These are phyloP conservation scores for Micropoecilia bifurca DNA, from an alignment of 2,797 vertebrate species.

Conservation along the genomic window DNA sequence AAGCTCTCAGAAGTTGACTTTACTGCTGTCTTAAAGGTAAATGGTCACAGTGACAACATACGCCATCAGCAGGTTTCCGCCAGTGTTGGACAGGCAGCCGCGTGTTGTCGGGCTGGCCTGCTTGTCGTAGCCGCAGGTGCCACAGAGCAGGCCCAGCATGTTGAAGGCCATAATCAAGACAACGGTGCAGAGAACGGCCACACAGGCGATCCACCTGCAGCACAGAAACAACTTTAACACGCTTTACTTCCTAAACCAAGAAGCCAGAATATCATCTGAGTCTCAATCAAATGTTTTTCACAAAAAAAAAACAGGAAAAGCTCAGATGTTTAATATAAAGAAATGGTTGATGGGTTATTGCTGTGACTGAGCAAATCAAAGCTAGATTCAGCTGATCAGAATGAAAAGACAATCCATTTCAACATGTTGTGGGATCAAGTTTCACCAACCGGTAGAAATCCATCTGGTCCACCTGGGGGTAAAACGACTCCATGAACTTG, in stretches of 20 bases:
- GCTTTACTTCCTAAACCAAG: not conserved
- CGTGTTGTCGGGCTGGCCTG: conserved; percentile 90
- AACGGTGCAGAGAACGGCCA: conserved; percentile 87
- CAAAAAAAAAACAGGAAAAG: not conserved
- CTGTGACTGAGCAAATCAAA: not conserved
- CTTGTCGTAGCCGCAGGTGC: conserved; percentile 89
- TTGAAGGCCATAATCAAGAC: conserved; percentile 90
- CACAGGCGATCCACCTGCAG: conserved; percentile 89
- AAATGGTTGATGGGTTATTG: not conserved
- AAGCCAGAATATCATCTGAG: not conserved
- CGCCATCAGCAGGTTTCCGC: conserved; percentile 96
- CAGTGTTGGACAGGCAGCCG: conserved; percentile 94
- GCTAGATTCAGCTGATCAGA: not conserved
- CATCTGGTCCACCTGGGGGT: conserved; percentile 87
- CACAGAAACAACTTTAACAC: not conserved
- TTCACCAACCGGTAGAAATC: conserved; percentile 90
- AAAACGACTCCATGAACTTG: conserved; percentile 79
- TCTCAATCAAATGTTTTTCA: not conserved
- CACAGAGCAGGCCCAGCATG: conserved; percentile 89
- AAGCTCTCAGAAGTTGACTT: too few species aligned
- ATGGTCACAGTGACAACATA: conserved; percentile 74
- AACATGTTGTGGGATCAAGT: not conserved
- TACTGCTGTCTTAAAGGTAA: not conserved
- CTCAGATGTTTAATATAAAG: not conserved
- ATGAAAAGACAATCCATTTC: not conserved